A percentile compares a stretch with the other conserved stretches of the same genome.
phyloP scores from a whole-genome alignment of 2,888 invertebrate genomes.

The Calliopum simillimum region DNA sequence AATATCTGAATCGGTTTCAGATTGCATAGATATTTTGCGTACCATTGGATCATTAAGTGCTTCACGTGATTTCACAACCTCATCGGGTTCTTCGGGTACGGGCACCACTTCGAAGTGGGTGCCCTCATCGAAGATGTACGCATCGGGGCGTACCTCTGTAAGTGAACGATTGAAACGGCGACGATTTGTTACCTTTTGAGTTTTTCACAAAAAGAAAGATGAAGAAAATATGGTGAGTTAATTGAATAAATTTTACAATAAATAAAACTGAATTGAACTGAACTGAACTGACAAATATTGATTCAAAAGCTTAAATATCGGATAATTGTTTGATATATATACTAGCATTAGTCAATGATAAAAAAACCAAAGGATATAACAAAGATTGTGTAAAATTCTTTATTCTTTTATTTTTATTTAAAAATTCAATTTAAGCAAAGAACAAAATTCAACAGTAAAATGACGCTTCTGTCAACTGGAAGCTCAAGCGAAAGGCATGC shows the following conservation, averaged over 20 bases:
- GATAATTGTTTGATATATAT: neutral
- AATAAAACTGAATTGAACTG: neutral
- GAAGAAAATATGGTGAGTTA: neutral
- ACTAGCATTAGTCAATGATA: too few relatives aligned
- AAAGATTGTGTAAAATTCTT: too few relatives aligned
- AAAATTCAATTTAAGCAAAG: too few relatives aligned
- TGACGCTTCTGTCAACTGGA: too few relatives aligned
- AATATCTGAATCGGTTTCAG: constrained; percentile 65
- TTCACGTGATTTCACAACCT: constrained; percentile 67
- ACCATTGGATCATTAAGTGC: constrained; percentile 62
- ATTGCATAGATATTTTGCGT: constrained; percentile 65
- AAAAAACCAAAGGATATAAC: too few relatives aligned
- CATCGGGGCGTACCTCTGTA: constrained; percentile 75
- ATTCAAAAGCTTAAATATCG: neutral
- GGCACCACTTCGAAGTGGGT: constrained; percentile 77
- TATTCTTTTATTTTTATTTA: too few relatives aligned
- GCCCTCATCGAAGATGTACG: constrained; percentile 72
- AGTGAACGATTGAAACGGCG: constrained; percentile 72
- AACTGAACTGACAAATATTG: neutral
- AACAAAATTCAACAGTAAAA: too few relatives aligned
- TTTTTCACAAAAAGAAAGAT: too few relatives aligned
- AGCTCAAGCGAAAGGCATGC: too few relatives aligned
- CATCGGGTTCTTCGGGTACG: constrained; percentile 75
- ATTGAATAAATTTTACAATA: neutral
- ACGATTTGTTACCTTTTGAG: constrained; percentile 66